These are phyloP conservation scores for Pseudomyrmex concolor DNA, from an alignment of 1,140 invertebrate species.

Conservation along the genomic window DNA sequence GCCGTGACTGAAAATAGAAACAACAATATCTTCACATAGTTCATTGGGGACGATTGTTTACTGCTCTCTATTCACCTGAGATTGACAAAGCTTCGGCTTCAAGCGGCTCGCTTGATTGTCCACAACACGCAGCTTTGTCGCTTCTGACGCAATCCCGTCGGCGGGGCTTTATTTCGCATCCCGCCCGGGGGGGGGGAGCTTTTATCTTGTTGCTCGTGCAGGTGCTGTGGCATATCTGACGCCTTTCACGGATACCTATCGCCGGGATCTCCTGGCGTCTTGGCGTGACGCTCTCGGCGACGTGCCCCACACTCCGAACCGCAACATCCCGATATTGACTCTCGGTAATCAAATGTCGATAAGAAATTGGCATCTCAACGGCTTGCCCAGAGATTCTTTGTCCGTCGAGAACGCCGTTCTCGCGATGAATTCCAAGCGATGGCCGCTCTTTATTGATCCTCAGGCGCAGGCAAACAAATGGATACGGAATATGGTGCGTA, in stretches of 20 bases:
- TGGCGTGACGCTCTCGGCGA: slow-evolving; percentile 74
- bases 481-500: slow-evolving; percentile 88
- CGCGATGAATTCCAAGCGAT: slow-evolving; percentile 86
- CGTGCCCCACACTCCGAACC: slow-evolving; percentile 86
- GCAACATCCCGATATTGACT: slow-evolving; percentile 86
- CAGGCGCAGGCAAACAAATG: slow-evolving; percentile 90
- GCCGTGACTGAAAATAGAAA: slow-evolving; percentile 20
- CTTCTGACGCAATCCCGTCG: background rate
- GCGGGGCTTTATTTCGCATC: slow-evolving; percentile 19
- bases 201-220: slow-evolving; percentile 71
- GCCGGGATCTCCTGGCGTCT: slow-evolving; percentile 75
- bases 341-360: slow-evolving; percentile 88
- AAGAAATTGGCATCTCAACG: slow-evolving; percentile 88
- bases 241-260: slow-evolving; percentile 87
- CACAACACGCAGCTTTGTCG: slow-evolving; percentile 20
- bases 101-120: slow-evolving; percentile 29
- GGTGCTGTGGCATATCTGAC: slow-evolving; percentile 90
- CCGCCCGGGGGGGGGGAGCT: background rate
- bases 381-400: slow-evolving; percentile 88
- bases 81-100: slow-evolving; percentile 32
- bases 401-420: slow-evolving; percentile 90
- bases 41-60: slow-evolving; percentile 39
- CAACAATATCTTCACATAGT: slow-evolving; percentile 15
- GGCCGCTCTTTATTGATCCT: slow-evolving; percentile 91
- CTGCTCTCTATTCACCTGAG: slow-evolving; percentile 18